A percentile compares a stretch with the other conserved stretches of the same genome.
These are phyloP conservation scores for Dendrophyllia cribrosa DNA, from an alignment of 64 coral and sea anemone genomes.

Conservation along the genomic window DNA sequence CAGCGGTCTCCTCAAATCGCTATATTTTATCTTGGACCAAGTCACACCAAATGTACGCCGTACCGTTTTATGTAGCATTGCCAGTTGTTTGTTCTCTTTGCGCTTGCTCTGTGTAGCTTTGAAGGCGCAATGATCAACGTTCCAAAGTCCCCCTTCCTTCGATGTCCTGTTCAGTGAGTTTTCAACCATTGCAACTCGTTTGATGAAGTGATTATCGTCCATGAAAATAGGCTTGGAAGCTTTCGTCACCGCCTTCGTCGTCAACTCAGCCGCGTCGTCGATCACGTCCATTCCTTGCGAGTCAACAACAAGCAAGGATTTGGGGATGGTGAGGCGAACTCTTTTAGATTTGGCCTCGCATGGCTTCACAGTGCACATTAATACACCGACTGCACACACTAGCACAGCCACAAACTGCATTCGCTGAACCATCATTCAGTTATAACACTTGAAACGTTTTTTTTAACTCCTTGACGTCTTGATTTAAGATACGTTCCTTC, in stretches of 20 bases:
- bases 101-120: conserved; percentile 86
- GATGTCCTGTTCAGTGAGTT: conserved; percentile 76
- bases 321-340: conserved; percentile 41
- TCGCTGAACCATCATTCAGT: neutral
- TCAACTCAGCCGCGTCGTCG: conserved; percentile 29
- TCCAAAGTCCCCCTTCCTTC: conserved; percentile 89
- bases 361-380: neutral
- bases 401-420: conserved; percentile 11
- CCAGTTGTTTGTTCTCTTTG: conserved; percentile 82
- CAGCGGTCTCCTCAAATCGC: conserved; percentile 85
- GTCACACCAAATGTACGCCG: conserved; percentile 91
- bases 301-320: conserved; percentile 48
- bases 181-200: conserved; percentile 94
- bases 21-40: conserved; percentile 87
- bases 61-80: conserved; percentile 73
- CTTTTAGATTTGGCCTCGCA: conserved; percentile 26
- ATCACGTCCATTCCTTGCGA: conserved; percentile 64
- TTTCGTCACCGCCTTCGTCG: conserved; percentile 37
- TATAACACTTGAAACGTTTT: neutral
- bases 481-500: neutral
- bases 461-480: neutral
- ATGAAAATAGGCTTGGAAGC: conserved; percentile 53
- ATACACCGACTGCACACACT: neutral
- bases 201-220: conserved; percentile 85
- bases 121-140: conserved; percentile 84